Conservation (phyloP, 2,888 invertebrate species). For the Diadegma fenestrale region DNA sequence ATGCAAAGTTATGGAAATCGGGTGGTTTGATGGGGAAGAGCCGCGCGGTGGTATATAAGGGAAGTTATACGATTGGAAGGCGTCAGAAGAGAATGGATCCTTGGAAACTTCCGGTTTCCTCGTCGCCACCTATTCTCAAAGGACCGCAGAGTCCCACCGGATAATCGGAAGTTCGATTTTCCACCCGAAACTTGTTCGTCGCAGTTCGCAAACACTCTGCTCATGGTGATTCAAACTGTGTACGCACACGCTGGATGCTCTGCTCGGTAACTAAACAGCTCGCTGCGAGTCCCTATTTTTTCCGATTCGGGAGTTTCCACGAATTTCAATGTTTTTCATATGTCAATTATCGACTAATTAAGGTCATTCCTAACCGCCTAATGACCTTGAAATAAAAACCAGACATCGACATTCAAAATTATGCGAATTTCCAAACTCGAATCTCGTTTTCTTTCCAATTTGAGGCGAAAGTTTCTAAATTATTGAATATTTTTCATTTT, state of each 20-base stretch:
- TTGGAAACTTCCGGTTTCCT: slow-evolving; percentile 55
- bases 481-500: too few species aligned
- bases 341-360: too few species aligned
- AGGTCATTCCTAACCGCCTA: too few species aligned
- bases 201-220: slow-evolving; percentile 4
- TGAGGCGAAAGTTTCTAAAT: too few species aligned
- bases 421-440: too few species aligned
- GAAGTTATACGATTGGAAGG: slow-evolving; percentile 39
- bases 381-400: not conserved
- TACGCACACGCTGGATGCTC: not conserved
- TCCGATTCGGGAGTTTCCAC: not conserved
- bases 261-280: not conserved
- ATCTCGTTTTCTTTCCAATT: too few species aligned
- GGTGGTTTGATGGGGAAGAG: slow-evolving; percentile 17
- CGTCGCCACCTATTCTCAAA: slow-evolving; percentile 12
- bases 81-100: slow-evolving; percentile 30
- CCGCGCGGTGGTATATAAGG: not conserved
- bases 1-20: slow-evolving; percentile 65
- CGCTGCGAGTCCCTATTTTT: not conserved
- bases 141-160: slow-evolving; percentile 49
- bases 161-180: slow-evolving; percentile 59
- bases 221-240: not conserved
- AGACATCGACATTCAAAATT: too few species aligned
- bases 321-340: not conserved
- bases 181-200: slow-evolving; percentile 33